These are phyloP conservation scores for Leuciscus waleckii DNA, from an alignment of 2,797 vertebrate genomes.

Conservation along the genomic window DNA sequence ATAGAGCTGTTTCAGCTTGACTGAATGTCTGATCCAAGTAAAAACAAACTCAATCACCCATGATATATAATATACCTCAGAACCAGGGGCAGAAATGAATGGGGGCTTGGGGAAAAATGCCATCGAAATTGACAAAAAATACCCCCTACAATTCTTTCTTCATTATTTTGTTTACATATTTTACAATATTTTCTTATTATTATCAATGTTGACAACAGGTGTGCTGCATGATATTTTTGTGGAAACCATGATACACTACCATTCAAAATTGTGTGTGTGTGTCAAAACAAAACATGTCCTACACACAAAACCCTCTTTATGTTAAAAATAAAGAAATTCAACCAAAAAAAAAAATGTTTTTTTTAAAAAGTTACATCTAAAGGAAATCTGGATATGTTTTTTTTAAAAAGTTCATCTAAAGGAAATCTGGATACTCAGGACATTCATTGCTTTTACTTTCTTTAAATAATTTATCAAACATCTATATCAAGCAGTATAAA, in stretches of 20 bases:
- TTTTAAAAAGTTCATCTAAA: too few relatives aligned
- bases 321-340: too few relatives aligned
- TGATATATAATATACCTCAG: not conserved
- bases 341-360: too few relatives aligned
- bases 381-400: too few relatives aligned
- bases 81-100: not conserved
- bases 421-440: too few relatives aligned
- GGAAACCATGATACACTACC: not conserved
- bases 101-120: not conserved
- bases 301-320: too few relatives aligned
- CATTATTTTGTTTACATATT: not conserved
- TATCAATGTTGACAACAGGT: not conserved
- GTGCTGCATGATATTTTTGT: not conserved
- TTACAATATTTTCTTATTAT: not conserved
- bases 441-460: too few relatives aligned
- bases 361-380: too few relatives aligned
- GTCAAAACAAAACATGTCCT: too few relatives aligned
- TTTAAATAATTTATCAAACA: too few relatives aligned
- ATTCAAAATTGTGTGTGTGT: too few relatives aligned
- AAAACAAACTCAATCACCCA: not conserved
- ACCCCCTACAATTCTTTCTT: not conserved
- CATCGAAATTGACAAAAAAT: not conserved
- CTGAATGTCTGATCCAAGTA: not conserved
- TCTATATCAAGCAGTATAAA: not conserved
- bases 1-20: constrained; percentile 13